Evolutionary conservation across 2,888 invertebrate genomes (phyloP).

Genomic region (Elegia similella): DNA sequence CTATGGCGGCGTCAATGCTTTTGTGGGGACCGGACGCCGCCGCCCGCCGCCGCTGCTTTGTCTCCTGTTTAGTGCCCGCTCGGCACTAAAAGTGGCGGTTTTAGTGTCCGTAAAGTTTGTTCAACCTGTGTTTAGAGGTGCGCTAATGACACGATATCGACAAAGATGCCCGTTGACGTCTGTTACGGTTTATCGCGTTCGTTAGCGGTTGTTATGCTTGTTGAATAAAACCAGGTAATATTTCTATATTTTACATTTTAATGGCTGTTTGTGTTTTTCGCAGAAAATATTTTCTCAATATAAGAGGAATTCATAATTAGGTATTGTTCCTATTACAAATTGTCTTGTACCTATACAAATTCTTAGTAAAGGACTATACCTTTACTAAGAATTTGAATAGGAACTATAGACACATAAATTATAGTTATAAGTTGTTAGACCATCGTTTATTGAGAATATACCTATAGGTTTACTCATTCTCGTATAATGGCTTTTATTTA

Average conservation of each 20-base stretch:
- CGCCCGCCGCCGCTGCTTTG: conserved; percentile 69
- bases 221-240: neutral
- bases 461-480: too few relatives aligned
- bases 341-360: too few relatives aligned
- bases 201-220: neutral
- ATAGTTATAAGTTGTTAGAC: too few relatives aligned
- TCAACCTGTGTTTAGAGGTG: conserved; percentile 43
- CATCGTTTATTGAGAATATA: too few relatives aligned
- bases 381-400: too few relatives aligned
- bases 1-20: conserved; percentile 74
- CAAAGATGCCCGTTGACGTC: conserved; percentile 27
- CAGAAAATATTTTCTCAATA: neutral
- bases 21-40: conserved; percentile 78
- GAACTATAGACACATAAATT: too few relatives aligned
- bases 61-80: conserved; percentile 72
- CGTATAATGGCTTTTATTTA: too few relatives aligned
- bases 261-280: neutral
- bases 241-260: neutral
- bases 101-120: conserved; percentile 57
- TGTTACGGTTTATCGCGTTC: conserved; percentile 28
- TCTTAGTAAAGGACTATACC: too few relatives aligned
- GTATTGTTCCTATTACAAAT: too few relatives aligned
- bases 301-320: neutral
- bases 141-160: conserved; percentile 37
- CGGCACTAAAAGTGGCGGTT: conserved; percentile 69